phyloP scores from a whole-genome alignment of 2,888 invertebrate species.

The Yponomeuta malinellus region DNA sequence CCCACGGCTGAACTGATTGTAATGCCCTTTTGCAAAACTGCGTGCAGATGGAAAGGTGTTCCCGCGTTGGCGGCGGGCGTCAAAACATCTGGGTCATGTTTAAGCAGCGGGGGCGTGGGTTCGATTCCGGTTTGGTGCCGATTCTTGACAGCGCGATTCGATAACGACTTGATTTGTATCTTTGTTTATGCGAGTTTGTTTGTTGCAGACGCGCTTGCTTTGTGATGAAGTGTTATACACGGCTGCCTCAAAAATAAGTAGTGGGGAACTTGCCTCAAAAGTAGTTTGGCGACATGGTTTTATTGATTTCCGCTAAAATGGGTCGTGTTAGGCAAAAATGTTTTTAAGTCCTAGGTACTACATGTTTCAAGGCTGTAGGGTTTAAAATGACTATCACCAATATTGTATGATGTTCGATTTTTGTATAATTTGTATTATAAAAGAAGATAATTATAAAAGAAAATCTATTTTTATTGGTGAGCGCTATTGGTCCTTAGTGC shows the following conservation, averaged over 20 bases:
- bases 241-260: background rate
- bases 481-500: too few species aligned
- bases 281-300: too few species aligned
- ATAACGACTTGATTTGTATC: conserved; percentile 4
- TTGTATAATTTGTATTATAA: too few species aligned
- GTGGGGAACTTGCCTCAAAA: too few species aligned
- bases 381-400: too few species aligned
- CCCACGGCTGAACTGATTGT: background rate
- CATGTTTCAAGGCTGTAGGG: too few species aligned
- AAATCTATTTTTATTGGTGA: too few species aligned
- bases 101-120: conserved; percentile 38
- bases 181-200: background rate
- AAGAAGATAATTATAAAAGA: too few species aligned
- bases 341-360: too few species aligned
- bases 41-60: conserved; percentile 27
- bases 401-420: too few species aligned
- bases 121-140: conserved; percentile 12
- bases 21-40: background rate
- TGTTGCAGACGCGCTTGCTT: background rate
- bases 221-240: background rate
- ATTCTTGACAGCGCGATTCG: conserved; percentile 1
- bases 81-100: conserved; percentile 43
- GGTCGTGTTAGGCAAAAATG: too few species aligned
- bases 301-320: too few species aligned
- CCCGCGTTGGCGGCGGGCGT: conserved; percentile 39